Evolutionary conservation across 1,140 invertebrate genomes (phyloP).

Genomic region (Trachelipus rathkii): DNA sequence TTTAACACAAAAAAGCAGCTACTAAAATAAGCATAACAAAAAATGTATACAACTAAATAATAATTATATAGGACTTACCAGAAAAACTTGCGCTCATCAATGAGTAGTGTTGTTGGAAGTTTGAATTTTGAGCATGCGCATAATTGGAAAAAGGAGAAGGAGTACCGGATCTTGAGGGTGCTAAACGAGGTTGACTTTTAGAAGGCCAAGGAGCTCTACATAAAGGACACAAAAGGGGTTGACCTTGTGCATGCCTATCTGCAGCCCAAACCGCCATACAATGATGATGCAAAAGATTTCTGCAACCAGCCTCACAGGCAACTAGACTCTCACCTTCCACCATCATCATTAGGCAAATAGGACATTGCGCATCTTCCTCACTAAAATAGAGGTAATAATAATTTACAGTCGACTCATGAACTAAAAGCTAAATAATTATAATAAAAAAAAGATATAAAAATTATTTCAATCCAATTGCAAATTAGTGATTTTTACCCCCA

Average conservation of each 20-base stretch:
- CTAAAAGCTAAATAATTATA: no score
- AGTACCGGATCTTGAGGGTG: neutral
- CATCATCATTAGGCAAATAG: slow-evolving; percentile 55
- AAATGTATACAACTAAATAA: no score
- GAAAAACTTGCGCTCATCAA: no score
- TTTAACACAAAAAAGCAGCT: no score
- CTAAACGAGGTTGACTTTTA: slow-evolving; percentile 33
- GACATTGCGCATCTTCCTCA: slow-evolving; percentile 54
- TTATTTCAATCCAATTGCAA: no score
- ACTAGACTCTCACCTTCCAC: slow-evolving; percentile 54
- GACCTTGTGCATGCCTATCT: slow-evolving; percentile 51
- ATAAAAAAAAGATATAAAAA: no score
- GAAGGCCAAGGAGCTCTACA: slow-evolving; percentile 46
- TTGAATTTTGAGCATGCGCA: slow-evolving; percentile 25
- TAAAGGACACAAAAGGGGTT: slow-evolving; percentile 53
- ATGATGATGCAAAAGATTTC: slow-evolving; percentile 54
- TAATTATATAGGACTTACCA: no score
- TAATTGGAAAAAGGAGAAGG: slow-evolving; percentile 16
- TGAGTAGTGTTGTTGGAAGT: no score
- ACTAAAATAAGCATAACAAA: no score
- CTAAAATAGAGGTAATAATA: slow-evolving; percentile 42
- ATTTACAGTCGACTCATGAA: no score
- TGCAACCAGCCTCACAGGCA: slow-evolving; percentile 52
- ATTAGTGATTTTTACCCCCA: no score
- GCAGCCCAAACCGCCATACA: slow-evolving; percentile 56